Conservation (phyloP, 2,797 vertebrate species). For the Falco cherrug region DNA sequence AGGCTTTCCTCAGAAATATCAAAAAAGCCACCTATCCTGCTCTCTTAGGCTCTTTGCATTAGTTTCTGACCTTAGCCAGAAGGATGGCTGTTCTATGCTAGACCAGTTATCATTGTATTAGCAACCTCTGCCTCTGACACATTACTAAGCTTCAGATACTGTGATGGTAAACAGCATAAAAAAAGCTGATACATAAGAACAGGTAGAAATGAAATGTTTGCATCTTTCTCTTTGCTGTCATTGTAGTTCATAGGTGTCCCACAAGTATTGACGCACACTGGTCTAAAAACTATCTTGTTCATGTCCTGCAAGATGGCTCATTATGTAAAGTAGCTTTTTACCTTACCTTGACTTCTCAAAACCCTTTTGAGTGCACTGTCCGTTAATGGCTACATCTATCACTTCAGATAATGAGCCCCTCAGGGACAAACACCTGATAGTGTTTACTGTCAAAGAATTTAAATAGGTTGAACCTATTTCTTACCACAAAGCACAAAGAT, state of each 20-base stretch:
- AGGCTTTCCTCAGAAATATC: not conserved
- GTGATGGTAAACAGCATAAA: not conserved
- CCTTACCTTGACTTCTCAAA: not conserved
- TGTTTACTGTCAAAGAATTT: not conserved
- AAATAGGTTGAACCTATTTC: not conserved
- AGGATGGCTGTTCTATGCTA: not conserved
- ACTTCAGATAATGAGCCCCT: conserved; percentile 12
- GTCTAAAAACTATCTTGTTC: not conserved
- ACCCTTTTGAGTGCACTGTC: not conserved
- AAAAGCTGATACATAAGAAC: not conserved
- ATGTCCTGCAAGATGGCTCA: not conserved
- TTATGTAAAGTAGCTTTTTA: not conserved
- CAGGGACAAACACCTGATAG: not conserved
- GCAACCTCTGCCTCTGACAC: not conserved
- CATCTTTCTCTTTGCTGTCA: not conserved
- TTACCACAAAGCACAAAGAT: not conserved
- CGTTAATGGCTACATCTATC: not conserved
- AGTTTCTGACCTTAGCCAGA: not conserved
- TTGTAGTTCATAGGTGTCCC: not conserved
- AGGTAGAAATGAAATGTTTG: not conserved
- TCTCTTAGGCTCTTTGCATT: not conserved
- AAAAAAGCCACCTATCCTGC: not conserved
- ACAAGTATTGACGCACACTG: accelerated
- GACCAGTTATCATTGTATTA: not conserved
- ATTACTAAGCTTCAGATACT: not conserved